Base-by-base conservation (phyloP, 2,113 vertebrate species). In the Trachemys scripta region DNA sequence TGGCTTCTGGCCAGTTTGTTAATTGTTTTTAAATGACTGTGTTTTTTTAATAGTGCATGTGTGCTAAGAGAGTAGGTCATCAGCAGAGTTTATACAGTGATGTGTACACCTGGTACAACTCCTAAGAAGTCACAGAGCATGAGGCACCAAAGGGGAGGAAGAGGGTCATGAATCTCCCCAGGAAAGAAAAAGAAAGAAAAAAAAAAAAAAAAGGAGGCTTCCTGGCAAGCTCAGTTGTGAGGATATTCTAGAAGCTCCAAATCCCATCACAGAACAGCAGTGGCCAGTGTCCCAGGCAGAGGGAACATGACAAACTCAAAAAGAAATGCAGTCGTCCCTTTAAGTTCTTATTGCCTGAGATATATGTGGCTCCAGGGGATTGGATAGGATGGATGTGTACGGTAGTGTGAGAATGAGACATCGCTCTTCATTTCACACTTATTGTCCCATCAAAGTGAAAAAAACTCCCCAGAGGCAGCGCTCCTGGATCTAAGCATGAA, bases 1-100 rank as follows among this genome's bases (percentile, higher is more conserved):
- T 79, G 88, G 85, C 81, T 2, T 42, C 54, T 69, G 69, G 45
- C 57, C 91, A 81, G 1, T 51, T 84, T 4, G 84, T 42, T 80
- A 80, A 80, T 86, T 84, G 90, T 86, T 69, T 31, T 8, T 20
- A 56, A 91, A 24, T 89, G 47, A 83, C 87, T 87, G 86, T 79
- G 47, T 24, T 45, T 85, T 88, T 13, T n/a, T n/a, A 76, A n/a
- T 31, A 53, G 88, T 14, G 57, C 1, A 1, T 0, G 0, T 85
- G 85, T 83, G 53, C 72, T 78, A 47, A 47, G 5, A 0, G 47
- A n/a, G 82, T 6, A 38, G 25, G 75, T 0, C 0, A 25, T 82
- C 14, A 50, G 56, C n/a, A 69, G 10, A 29, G 42, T 27, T 78
- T 42, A 47, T 49, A 35, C 6, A 35, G 47, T 45, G 85, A 93